phyloP scores from a whole-genome alignment of 1,140 invertebrate genomes.

The Habropoda laboriosa region DNA sequence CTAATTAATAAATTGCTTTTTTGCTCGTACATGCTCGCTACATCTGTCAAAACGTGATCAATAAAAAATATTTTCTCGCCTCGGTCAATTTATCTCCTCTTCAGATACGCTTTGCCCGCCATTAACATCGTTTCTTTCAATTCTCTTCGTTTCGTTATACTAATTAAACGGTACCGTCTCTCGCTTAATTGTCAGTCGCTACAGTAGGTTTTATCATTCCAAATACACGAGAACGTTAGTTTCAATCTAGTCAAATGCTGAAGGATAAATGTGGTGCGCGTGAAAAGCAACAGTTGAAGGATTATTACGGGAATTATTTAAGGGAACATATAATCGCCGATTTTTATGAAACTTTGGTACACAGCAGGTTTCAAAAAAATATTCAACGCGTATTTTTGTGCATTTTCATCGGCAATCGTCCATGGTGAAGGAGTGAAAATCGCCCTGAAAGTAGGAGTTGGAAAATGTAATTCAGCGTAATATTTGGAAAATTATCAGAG shows the following conservation, averaged over 20 bases:
- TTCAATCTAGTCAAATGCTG: not conserved
- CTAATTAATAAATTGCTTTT: slow-evolving; percentile 65
- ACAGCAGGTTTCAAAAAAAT: too few relatives aligned
- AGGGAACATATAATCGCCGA: too few relatives aligned
- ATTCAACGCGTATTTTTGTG: too few relatives aligned
- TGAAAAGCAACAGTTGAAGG: too few relatives aligned
- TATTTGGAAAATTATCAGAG: too few relatives aligned
- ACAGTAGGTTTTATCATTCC: not conserved
- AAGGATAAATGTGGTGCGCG: too few relatives aligned
- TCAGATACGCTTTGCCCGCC: not conserved
- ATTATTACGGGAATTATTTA: too few relatives aligned
- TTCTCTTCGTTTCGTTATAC: not conserved
- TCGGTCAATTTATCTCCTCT: not conserved
- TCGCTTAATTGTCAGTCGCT: not conserved
- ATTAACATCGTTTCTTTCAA: slow-evolving; percentile 9
- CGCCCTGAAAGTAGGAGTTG: too few relatives aligned
- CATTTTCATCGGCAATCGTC: too few relatives aligned
- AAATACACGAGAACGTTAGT: not conserved
- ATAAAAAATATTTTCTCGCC: slow-evolving; percentile 28
- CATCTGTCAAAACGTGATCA: slow-evolving; percentile 46
- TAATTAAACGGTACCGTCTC: not conserved
- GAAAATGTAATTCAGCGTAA: too few relatives aligned
- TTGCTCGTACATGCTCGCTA: slow-evolving; percentile 13
- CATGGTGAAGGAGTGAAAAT: too few relatives aligned
- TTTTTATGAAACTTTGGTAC: too few relatives aligned